Conservation (phyloP, 2,113 vertebrate genomes). For the human region DNA sequence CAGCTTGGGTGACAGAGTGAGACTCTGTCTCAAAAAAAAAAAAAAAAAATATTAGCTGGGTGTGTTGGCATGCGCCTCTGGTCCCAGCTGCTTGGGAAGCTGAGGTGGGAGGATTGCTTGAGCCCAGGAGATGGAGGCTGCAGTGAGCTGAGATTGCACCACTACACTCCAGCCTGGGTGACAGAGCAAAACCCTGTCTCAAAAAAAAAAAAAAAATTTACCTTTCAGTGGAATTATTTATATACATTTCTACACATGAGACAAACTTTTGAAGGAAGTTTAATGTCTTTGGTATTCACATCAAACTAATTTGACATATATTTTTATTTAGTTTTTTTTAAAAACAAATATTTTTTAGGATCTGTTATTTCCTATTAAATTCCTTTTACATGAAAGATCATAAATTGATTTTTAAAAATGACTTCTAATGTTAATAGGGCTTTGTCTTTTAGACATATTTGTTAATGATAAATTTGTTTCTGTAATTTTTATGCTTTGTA, state of each 20-base stretch:
- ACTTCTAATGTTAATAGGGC: background rate
- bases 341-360: background rate
- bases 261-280: background rate
- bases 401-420: background rate
- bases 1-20: too few relatives aligned
- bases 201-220: background rate
- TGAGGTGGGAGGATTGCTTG: background rate
- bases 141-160: background rate
- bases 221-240: background rate
- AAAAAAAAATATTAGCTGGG: background rate
- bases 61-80: background rate
- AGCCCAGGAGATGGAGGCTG: background rate
- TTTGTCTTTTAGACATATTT: background rate
- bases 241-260: background rate
- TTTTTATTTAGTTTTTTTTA: constrained; percentile 2
- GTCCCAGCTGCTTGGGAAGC: background rate
- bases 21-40: too few relatives aligned
- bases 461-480: constrained; percentile 20
- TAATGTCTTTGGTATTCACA: background rate
- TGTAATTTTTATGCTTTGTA: background rate
- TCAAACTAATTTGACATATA: background rate
- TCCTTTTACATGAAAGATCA: background rate
- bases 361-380: constrained; percentile 1
- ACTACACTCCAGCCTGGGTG: background rate
- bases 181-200: background rate